Evolutionary conservation across 2,888 invertebrate genomes (phyloP).

Genomic region (Hipparchia sbordonii): DNA sequence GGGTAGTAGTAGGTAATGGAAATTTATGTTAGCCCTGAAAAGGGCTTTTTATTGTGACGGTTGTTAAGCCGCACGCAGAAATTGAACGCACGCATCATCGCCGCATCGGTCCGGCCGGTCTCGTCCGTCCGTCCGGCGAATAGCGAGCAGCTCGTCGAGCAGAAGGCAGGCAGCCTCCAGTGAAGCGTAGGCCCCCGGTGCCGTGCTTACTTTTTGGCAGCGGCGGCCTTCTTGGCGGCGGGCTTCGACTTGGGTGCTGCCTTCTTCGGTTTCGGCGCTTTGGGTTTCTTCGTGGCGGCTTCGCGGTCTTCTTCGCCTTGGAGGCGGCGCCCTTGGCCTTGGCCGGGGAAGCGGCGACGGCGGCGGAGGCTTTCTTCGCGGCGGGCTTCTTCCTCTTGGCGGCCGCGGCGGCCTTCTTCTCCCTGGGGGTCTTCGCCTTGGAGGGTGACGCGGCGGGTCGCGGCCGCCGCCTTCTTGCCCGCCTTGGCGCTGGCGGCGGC

Average conservation of each 20-base stretch:
- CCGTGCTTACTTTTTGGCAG: constrained; percentile 7
- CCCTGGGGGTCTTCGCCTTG: no score
- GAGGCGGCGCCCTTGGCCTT: constrained; percentile 49
- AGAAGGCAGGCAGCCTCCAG: background rate
- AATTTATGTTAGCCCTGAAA: no score
- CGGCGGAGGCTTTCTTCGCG: constrained; percentile 41
- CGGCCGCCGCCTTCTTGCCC: no score
- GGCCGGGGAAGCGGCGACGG: constrained; percentile 43
- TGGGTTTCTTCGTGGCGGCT: constrained; percentile 62
- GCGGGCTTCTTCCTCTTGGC: constrained; percentile 47
- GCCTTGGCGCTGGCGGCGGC: no score
- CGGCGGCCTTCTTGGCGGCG: constrained; percentile 34
- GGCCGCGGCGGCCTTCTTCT: constrained; percentile 8
- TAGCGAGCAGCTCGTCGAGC: background rate
- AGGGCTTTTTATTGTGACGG: no score
- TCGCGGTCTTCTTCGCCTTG: constrained; percentile 57
- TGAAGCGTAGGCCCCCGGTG: background rate
- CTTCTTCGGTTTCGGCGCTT: constrained; percentile 63
- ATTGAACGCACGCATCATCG: no score
- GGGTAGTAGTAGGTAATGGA: no score
- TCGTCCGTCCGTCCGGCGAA: background rate
- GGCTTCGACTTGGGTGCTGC: constrained; percentile 46
- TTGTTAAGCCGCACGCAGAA: no score
- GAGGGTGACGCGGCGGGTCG: no score
- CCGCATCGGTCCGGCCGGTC: no score